Conservation (phyloP, 1,140 invertebrate species). For the Magallana ariakensis region DNA sequence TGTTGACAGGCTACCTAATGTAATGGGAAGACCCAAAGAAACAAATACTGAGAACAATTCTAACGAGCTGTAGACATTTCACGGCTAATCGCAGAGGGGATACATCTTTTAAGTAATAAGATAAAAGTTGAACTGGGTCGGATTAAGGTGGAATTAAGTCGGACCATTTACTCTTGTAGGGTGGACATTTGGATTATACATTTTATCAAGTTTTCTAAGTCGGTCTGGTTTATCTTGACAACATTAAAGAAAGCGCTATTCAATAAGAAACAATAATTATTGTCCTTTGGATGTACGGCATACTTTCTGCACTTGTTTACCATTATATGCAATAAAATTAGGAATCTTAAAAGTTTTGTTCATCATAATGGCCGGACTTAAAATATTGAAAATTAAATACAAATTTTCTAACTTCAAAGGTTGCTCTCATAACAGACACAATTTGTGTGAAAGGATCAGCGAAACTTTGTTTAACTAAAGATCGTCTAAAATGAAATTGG, state of each 20-base stretch:
- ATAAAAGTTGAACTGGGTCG: slow-evolving; percentile 27
- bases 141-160: slow-evolving; percentile 23
- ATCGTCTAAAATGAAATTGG: too few relatives aligned
- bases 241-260: slow-evolving; percentile 30
- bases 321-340: slow-evolving; percentile 33
- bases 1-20: slow-evolving; percentile 25
- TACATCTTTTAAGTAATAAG: slow-evolving; percentile 35
- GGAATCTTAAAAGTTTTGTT: slow-evolving; percentile 17
- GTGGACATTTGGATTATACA: slow-evolving; percentile 30
- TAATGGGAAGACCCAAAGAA: neutral
- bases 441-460: too few relatives aligned
- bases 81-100: neutral
- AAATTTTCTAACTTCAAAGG: slow-evolving; percentile 23
- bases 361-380: neutral
- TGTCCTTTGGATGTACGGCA: neutral
- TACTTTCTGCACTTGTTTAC: slow-evolving; percentile 9
- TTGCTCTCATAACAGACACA: neutral
- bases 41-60: slow-evolving; percentile 20
- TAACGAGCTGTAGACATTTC: slow-evolving; percentile 33
- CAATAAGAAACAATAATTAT: slow-evolving; percentile 33
- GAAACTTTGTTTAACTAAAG: too few relatives aligned
- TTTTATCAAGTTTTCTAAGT: slow-evolving; percentile 33
- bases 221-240: slow-evolving; percentile 16
- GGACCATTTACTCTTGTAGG: slow-evolving; percentile 32
- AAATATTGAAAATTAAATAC: slow-evolving; percentile 31